A percentile compares a stretch with the other conserved stretches of the same genome.
phyloP scores from a whole-genome alignment of 2,888 invertebrate species.

The Xestobium rufovillosum region DNA sequence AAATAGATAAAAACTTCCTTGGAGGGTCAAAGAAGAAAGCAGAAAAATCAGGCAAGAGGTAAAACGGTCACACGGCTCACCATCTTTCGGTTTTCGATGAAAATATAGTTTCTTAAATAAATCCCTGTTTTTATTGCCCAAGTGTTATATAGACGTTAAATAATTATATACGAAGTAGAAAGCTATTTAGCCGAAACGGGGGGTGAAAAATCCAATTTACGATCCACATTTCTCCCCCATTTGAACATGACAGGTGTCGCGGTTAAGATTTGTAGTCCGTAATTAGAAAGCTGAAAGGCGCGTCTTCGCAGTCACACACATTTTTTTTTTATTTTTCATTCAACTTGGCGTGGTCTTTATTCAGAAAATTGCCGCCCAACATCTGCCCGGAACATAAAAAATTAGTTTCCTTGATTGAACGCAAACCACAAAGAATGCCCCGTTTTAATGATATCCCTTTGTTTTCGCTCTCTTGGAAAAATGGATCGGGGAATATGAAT shows the following conservation, averaged over 20 bases:
- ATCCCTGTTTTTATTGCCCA: too few species aligned
- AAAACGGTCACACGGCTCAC: too few species aligned
- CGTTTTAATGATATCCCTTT: too few species aligned
- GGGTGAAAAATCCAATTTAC: constrained; percentile 39
- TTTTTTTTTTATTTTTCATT: constrained; percentile 37
- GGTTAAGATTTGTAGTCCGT: constrained; percentile 42
- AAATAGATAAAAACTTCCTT: too few species aligned
- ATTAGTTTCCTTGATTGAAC: too few species aligned
- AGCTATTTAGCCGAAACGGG: constrained; percentile 23
- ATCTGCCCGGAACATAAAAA: constrained; percentile 3
- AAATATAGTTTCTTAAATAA: too few species aligned
- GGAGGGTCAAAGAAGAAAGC: too few species aligned
- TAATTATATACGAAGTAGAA: constrained; percentile 20
- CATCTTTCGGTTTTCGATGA: too few species aligned
- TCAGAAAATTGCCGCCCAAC: constrained; percentile 2
- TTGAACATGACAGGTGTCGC: constrained; percentile 39
- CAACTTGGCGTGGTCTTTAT: constrained; percentile 16
- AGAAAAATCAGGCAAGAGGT: too few species aligned
- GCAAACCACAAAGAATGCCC: too few species aligned
- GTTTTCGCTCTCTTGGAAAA: too few species aligned
- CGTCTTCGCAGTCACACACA: constrained; percentile 35
- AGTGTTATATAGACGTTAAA: constrained; percentile 15
- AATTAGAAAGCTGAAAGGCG: constrained; percentile 42
- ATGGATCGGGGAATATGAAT: too few species aligned
- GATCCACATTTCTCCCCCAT: constrained; percentile 34